Conservation (phyloP, 2,113 vertebrate species). For the Panthera tigris region DNA sequence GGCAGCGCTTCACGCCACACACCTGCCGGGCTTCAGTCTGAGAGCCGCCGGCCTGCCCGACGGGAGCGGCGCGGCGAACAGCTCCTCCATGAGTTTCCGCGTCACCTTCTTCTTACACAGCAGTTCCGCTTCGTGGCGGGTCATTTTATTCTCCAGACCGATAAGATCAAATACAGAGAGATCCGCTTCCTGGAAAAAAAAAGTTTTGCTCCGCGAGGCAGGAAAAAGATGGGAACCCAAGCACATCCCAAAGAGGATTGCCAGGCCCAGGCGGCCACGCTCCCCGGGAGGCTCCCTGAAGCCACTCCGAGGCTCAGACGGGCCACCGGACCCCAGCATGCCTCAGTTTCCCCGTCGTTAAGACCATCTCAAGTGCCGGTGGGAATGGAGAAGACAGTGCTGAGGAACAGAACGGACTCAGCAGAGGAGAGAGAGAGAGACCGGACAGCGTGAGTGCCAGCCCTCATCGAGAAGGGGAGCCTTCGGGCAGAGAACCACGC, state of each 20-base stretch:
- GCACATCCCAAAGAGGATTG: fast-evolving
- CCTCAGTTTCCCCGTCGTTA: fast-evolving
- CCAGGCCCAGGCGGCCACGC: fast-evolving
- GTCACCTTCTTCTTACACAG: slow-evolving; percentile 88
- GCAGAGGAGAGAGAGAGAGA: too few relatives aligned
- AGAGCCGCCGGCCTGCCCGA: slow-evolving; percentile 82
- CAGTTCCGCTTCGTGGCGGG: slow-evolving; percentile 86
- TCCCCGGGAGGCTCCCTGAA: fast-evolving
- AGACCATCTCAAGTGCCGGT: not conserved
- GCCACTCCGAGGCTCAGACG: not conserved
- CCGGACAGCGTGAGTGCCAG: fast-evolving
- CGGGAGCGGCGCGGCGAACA: slow-evolving; percentile 82
- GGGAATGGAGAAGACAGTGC: too few relatives aligned
- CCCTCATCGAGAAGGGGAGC: fast-evolving
- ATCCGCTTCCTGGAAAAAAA: slow-evolving; percentile 82
- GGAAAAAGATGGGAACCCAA: not conserved
- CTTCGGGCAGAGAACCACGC: fast-evolving
- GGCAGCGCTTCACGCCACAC: not conserved
- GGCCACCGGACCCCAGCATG: fast-evolving
- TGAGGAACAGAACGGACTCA: not conserved
- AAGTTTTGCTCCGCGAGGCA: not conserved
- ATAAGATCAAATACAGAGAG: slow-evolving; percentile 89
- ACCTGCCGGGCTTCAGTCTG: slow-evolving; percentile 93
- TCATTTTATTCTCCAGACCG: slow-evolving; percentile 87
- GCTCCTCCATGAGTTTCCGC: slow-evolving; percentile 91